Evolutionary conservation across 2,888 invertebrate species (phyloP).

Genomic region (Athalia circularis): DNA sequence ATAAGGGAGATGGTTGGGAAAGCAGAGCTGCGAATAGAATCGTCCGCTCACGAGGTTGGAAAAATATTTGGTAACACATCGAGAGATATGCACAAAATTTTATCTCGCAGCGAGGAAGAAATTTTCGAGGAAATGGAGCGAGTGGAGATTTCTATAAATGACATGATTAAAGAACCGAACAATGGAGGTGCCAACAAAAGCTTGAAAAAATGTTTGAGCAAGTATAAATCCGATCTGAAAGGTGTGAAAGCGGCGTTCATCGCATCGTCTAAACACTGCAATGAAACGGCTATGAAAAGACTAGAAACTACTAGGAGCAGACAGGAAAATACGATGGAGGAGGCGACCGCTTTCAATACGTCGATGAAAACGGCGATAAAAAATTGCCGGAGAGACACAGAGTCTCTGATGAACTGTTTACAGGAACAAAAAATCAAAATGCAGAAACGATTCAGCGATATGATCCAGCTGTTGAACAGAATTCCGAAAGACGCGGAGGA

Average conservation of each 20-base stretch:
- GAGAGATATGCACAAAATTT: conserved; percentile 46
- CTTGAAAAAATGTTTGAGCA: conserved; percentile 20
- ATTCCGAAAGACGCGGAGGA: conserved; percentile 6
- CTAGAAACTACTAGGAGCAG: conserved; percentile 41
- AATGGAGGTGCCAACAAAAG: not conserved
- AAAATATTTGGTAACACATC: conserved; percentile 49
- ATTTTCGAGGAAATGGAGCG: conserved; percentile 44
- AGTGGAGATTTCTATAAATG: conserved; percentile 45
- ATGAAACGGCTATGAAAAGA: conserved; percentile 33
- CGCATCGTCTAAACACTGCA: conserved; percentile 44
- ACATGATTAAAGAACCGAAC: conserved; percentile 27
- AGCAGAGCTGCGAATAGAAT: conserved; percentile 51
- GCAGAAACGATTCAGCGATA: conserved; percentile 14
- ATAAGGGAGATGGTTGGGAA: conserved; percentile 34
- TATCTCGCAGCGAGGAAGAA: conserved; percentile 50
- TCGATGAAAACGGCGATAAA: conserved; percentile 36
- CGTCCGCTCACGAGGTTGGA: conserved; percentile 48
- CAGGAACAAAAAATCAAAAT: conserved; percentile 13
- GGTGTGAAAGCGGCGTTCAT: conserved; percentile 29
- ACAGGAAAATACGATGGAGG: conserved; percentile 41
- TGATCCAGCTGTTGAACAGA: conserved; percentile 22
- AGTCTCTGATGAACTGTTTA: conserved; percentile 39
- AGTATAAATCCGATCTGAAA: conserved; percentile 35
- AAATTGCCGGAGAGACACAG: conserved; percentile 28
- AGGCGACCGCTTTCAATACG: conserved; percentile 10